A percentile compares a stretch with the other conserved stretches of the same genome.
phyloP scores from a whole-genome alignment of 2,113 vertebrate species.

The Bucco capensis region DNA sequence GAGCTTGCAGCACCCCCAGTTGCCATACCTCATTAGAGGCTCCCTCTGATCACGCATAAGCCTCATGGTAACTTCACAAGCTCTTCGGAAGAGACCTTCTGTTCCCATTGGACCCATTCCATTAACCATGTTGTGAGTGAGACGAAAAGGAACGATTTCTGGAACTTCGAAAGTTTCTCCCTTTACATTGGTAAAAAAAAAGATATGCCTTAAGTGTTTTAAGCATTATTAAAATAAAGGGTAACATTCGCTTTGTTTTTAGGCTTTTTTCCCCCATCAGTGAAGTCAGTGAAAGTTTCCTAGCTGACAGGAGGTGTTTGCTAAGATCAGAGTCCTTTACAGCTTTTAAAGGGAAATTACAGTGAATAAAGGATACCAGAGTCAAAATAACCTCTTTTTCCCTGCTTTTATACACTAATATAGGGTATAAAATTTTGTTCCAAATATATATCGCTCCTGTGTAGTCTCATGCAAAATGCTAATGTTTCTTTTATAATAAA shows the following conservation, averaged over 20 bases:
- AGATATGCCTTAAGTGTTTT: not conserved
- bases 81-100: slow-evolving; percentile 95
- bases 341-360: not conserved
- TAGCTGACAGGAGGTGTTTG: not conserved
- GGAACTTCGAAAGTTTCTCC: slow-evolving; percentile 98
- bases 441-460: not conserved
- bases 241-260: not conserved
- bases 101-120: slow-evolving; percentile 99
- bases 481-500: not conserved
- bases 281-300: too few relatives aligned
- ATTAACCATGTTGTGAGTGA: slow-evolving; percentile 98
- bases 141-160: slow-evolving; percentile 95
- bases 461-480: not conserved
- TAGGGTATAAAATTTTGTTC: not conserved
- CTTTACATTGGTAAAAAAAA: slow-evolving; percentile 67
- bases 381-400: not conserved
- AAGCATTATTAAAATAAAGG: not conserved
- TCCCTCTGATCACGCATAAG: slow-evolving; percentile 96
- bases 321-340: not conserved
- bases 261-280: fast-evolving
- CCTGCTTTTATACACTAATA: not conserved
- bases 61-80: slow-evolving; percentile 93
- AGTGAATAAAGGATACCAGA: not conserved
- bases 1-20: not conserved
- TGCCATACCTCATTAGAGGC: slow-evolving; percentile 88